Evolutionary conservation across 2,888 invertebrate genomes (phyloP).

Genomic region (Psylliodes chrysocephalus): DNA sequence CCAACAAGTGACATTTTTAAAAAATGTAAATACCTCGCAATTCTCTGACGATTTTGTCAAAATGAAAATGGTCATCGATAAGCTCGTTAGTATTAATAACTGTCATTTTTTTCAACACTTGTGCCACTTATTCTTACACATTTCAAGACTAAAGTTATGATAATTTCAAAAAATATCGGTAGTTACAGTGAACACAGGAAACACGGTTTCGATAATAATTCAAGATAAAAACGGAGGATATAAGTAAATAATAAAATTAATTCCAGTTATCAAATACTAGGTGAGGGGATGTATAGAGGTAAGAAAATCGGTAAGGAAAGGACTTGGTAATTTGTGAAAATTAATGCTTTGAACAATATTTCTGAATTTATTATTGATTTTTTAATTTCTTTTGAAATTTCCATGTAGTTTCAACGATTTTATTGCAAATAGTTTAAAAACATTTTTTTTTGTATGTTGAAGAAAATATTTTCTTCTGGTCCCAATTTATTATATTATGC

Average conservation of each 20-base stretch:
- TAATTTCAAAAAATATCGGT: slow-evolving; percentile 1
- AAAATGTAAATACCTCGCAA: slow-evolving; percentile 68
- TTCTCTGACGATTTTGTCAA: slow-evolving; percentile 70
- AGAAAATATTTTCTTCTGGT: no score
- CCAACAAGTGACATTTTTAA: no score
- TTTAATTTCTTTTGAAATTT: no score
- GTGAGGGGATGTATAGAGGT: neutral
- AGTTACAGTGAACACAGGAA: slow-evolving; percentile 25
- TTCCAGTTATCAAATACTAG: neutral
- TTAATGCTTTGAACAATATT: no score
- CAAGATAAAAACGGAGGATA: slow-evolving; percentile 12
- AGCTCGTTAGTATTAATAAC: slow-evolving; percentile 42
- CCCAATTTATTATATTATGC: no score
- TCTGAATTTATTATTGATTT: no score
- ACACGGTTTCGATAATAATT: slow-evolving; percentile 14
- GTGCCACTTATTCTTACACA: neutral
- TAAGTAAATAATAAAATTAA: neutral
- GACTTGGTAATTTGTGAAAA: no score
- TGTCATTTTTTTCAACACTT: neutral
- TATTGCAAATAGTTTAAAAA: no score
- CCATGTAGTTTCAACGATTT: no score
- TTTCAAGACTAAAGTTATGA: neutral
- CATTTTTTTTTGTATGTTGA: no score
- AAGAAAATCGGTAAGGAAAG: no score
- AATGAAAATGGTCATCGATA: slow-evolving; percentile 57